These are phyloP conservation scores for Papilio gigon DNA, from an alignment of 2,888 invertebrate genomes.

Conservation along the genomic window DNA sequence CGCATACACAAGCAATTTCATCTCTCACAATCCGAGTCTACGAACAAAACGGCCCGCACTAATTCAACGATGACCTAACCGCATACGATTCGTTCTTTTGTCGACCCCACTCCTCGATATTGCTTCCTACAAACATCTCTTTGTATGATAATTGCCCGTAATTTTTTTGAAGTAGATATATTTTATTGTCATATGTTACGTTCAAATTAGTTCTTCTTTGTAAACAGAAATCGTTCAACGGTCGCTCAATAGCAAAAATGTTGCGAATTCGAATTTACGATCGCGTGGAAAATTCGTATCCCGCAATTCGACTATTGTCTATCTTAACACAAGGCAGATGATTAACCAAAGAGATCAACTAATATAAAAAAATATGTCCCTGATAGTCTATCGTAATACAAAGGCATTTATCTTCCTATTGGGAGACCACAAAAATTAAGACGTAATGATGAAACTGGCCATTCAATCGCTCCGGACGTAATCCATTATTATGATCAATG, in stretches of 20 bases:
- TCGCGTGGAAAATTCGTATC: too few relatives aligned
- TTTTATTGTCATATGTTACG: too few relatives aligned
- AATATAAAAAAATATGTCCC: not conserved
- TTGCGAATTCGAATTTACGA: too few relatives aligned
- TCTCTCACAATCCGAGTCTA: not conserved
- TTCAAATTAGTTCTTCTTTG: too few relatives aligned
- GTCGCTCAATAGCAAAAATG: too few relatives aligned
- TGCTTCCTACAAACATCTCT: conserved; percentile 12
- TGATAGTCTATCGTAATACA: not conserved
- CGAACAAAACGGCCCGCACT: conserved; percentile 27
- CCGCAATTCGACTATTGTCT: too few relatives aligned
- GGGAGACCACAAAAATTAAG: not conserved
- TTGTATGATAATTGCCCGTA: not conserved
- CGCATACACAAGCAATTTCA: conserved; percentile 14
- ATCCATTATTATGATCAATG: conserved; percentile 8
- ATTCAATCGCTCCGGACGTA: conserved; percentile 1
- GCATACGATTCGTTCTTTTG: conserved; percentile 1
- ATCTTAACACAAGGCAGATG: too few relatives aligned
- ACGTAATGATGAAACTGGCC: not conserved
- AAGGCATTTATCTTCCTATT: not conserved
- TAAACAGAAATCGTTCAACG: too few relatives aligned
- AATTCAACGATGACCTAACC: conserved; percentile 16
- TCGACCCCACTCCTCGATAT: not conserved
- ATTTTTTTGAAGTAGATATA: too few relatives aligned
- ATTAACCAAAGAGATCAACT: too few relatives aligned